Evolutionary conservation across 2,797 vertebrate genomes (phyloP).

Genomic region (Columba guinea): DNA sequence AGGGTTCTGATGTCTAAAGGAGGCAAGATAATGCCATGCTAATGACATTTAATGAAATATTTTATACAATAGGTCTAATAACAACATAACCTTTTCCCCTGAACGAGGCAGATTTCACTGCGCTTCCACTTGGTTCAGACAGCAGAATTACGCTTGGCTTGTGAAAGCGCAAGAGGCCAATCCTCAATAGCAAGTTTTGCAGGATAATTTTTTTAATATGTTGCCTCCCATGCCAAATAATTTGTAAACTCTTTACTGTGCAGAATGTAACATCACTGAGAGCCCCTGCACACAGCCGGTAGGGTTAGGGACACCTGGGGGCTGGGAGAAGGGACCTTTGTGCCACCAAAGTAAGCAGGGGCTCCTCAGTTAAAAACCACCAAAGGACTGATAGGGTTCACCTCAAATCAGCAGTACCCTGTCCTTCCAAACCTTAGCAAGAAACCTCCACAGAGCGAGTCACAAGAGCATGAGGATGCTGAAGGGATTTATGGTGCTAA

Average conservation of each 20-base stretch:
- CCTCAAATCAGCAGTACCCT: background rate
- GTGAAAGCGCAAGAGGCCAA: background rate
- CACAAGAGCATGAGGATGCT: background rate
- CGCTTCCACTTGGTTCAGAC: background rate
- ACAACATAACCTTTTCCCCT: slow-evolving; percentile 17
- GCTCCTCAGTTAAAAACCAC: background rate
- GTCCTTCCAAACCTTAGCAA: background rate
- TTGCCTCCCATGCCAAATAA: background rate
- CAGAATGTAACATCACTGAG: background rate
- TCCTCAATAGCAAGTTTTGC: background rate
- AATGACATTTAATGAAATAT: slow-evolving; percentile 32
- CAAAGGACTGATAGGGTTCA: background rate
- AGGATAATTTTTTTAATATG: background rate
- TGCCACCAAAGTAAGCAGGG: background rate
- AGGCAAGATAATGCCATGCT: background rate
- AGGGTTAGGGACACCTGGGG: background rate
- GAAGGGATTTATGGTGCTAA: background rate
- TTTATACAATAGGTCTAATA: background rate
- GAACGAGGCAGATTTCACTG: background rate
- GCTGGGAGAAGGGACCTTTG: background rate
- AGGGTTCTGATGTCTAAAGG: background rate
- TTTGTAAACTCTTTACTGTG: background rate
- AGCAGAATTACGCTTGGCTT: background rate
- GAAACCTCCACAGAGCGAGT: background rate
- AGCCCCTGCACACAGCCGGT: rapidly evolving